Evolutionary conservation across 2,797 vertebrate species (phyloP).

Genomic region (Premnoplex brunnescens): DNA sequence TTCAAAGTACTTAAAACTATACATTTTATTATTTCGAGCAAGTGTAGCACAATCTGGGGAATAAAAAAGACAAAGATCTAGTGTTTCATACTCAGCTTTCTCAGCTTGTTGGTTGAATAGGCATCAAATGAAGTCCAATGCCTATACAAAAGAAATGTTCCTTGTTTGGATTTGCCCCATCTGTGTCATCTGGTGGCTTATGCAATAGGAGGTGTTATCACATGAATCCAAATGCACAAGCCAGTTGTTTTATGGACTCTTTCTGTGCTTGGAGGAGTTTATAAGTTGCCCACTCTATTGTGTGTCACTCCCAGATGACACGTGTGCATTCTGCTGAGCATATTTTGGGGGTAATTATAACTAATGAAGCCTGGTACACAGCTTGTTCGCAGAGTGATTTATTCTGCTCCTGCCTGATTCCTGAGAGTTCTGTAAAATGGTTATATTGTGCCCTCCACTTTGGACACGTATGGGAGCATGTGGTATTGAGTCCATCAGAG

Average conservation of each 20-base stretch:
- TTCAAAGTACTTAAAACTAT: slow-evolving; percentile 23
- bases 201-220: slow-evolving; percentile 85
- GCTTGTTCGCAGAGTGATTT: slow-evolving; percentile 88
- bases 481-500: slow-evolving; percentile 43
- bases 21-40: slow-evolving; percentile 66
- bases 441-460: slow-evolving; percentile 58
- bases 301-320: slow-evolving; percentile 92
- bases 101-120: slow-evolving; percentile 92
- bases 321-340: slow-evolving; percentile 90
- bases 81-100: slow-evolving; percentile 83
- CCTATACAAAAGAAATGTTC: slow-evolving; percentile 88
- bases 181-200: slow-evolving; percentile 98
- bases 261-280: slow-evolving; percentile 91
- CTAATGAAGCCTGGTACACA: slow-evolving; percentile 92
- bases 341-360: slow-evolving; percentile 97
- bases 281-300: slow-evolving; percentile 92
- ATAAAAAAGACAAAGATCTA: slow-evolving; percentile 83
- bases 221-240: slow-evolving; percentile 86
- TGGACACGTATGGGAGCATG: slow-evolving; percentile 46
- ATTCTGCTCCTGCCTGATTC: slow-evolving; percentile 77
- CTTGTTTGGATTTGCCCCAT: slow-evolving; percentile 92
- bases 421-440: slow-evolving; percentile 66
- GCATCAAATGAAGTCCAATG: slow-evolving; percentile 87
- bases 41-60: slow-evolving; percentile 77
- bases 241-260: slow-evolving; percentile 98